A percentile compares a stretch with the other conserved stretches of the same genome.
phyloP scores from a whole-genome alignment of 2,888 invertebrate species.

The Phaedon cochleariae region DNA sequence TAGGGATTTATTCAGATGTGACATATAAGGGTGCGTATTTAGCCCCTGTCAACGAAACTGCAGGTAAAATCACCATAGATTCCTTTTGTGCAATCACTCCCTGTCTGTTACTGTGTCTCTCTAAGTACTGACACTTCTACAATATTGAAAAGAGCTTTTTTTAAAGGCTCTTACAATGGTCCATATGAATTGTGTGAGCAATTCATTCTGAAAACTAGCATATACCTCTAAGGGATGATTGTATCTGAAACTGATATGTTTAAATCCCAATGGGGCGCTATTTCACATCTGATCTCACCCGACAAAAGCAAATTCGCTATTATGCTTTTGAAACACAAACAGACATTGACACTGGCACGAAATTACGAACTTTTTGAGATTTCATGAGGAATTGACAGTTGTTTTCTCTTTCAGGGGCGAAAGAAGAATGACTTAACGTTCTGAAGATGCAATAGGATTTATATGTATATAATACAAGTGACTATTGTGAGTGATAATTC shows the following conservation, averaged over 20 bases:
- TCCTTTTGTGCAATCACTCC: constrained; percentile 55
- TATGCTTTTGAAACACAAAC: constrained; percentile 50
- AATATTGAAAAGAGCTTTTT: constrained; percentile 59
- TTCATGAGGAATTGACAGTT: constrained; percentile 1
- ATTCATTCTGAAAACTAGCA: not conserved
- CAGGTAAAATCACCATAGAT: constrained; percentile 59
- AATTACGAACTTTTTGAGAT: not conserved
- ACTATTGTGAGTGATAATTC: too few species aligned
- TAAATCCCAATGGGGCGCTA: constrained; percentile 53
- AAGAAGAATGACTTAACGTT: constrained; percentile 58
- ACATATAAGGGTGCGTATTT: constrained; percentile 49
- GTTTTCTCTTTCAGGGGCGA: constrained; percentile 54
- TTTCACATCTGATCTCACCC: constrained; percentile 52
- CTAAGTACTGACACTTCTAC: constrained; percentile 63
- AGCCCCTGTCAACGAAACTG: constrained; percentile 52
- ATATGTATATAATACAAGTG: constrained; percentile 1
- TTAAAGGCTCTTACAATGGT: constrained; percentile 48
- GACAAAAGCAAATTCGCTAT: constrained; percentile 54
- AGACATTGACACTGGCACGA: constrained; percentile 53
- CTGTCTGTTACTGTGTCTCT: constrained; percentile 58
- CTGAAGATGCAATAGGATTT: constrained; percentile 39
- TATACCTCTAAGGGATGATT: not conserved
- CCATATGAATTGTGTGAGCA: constrained; percentile 35
- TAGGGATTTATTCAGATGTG: constrained; percentile 46
- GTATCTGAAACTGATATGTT: constrained; percentile 59